Evolutionary conservation across 2,113 vertebrate genomes (phyloP).

Genomic region (Bubo scandiacus): DNA sequence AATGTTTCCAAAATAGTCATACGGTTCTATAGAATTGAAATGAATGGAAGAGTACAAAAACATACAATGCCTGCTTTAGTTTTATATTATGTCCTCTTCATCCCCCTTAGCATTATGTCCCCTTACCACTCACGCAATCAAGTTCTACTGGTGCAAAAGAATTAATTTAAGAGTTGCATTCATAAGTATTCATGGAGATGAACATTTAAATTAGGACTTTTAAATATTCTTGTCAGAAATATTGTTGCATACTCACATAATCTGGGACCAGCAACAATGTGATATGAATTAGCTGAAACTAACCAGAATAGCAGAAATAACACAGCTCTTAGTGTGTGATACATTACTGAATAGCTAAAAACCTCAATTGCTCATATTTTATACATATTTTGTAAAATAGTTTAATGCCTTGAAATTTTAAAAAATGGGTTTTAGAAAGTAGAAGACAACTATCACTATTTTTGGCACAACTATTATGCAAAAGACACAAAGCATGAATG

Average conservation of each 20-base stretch:
- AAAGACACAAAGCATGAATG: neutral
- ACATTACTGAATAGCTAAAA: neutral
- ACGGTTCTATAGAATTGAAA: neutral
- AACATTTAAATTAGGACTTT: neutral
- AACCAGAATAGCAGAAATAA: neutral
- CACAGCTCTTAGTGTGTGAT: neutral
- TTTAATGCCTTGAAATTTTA: neutral
- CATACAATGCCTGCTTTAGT: neutral
- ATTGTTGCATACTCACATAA: neutral
- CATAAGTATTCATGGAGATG: neutral
- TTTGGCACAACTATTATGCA: neutral
- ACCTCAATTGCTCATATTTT: neutral
- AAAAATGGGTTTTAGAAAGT: neutral
- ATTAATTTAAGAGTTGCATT: neutral
- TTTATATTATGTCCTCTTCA: neutral
- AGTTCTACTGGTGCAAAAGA: neutral
- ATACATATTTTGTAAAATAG: neutral
- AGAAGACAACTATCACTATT: neutral
- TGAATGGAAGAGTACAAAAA: neutral
- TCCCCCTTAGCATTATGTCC: neutral
- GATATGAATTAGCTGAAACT: neutral
- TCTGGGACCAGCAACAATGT: neutral
- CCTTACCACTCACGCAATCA: neutral
- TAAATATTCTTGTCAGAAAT: neutral
- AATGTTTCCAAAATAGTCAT: neutral